A percentile compares a stretch with the other conserved stretches of the same genome.
These are phyloP conservation scores for Dolichallabes microphthalmus DNA, from an alignment of 2,113 vertebrate species.

Conservation along the genomic window DNA sequence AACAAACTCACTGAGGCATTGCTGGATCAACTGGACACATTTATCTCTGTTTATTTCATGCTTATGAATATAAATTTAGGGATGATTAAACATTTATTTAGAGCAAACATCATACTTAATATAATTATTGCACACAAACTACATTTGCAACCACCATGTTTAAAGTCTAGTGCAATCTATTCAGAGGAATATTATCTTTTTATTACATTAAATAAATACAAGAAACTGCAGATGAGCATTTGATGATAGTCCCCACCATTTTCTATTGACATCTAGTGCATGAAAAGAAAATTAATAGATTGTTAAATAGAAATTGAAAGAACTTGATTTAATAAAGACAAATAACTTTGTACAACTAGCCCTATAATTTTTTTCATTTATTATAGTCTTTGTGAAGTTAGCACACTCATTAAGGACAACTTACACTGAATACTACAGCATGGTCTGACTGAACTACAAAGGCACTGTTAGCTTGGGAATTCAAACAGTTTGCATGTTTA, in stretches of 20 bases:
- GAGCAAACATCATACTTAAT: conserved; percentile 61
- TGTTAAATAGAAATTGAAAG: background rate
- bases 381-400: conserved; percentile 27
- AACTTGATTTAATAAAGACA: conserved; percentile 14
- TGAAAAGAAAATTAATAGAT: background rate
- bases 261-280: conserved; percentile 1
- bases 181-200: conserved; percentile 23
- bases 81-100: conserved; percentile 63
- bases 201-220: conserved; percentile 45
- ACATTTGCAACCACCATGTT: conserved; percentile 33
- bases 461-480: conserved; percentile 41
- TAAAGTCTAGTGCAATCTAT: conserved; percentile 20
- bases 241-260: background rate
- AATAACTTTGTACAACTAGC: conserved; percentile 21
- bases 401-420: conserved; percentile 24
- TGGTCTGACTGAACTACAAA: conserved; percentile 44
- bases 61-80: conserved; percentile 60
- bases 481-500: conserved; percentile 34
- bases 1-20: conserved; percentile 58
- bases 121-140: conserved; percentile 58
- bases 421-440: conserved; percentile 43
- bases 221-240: background rate
- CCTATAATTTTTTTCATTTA: conserved; percentile 39
- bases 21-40: conserved; percentile 55
- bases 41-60: conserved; percentile 59